Evolutionary conservation across 2,797 vertebrate genomes (phyloP), one percentile per base, ranked within the genome.

Genomic region (Sebastes itinus): DNA sequence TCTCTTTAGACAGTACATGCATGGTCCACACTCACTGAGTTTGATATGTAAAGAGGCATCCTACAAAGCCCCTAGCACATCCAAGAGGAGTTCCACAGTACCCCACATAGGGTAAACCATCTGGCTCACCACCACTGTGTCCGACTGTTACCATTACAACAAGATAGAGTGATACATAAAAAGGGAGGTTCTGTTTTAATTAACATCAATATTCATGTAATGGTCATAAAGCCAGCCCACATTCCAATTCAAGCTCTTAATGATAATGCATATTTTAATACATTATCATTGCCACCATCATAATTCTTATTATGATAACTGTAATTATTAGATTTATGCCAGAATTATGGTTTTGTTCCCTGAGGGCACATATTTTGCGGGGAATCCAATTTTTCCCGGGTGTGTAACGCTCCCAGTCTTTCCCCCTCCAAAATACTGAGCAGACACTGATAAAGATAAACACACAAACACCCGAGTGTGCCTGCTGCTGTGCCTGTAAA

Each of bases 261-360:
- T 89, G 87, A 89, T 94, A 94, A 95, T 95, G 90, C 95, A 95
- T 95, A 95, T 95, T 95, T 96, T 92, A 96, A 95, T 94, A 95
- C 91, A 94, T 96, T 95, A 95, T 94, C 91, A 94, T 94, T 94
- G 92, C 91, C 61, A 82, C 87, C 92, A 88, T 95, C 92, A 92
- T 94, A 94, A 93, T 89, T 95, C 93, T 92, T 94, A 93, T 95
- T 91, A 93, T 92, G 84, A 94, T 95, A 94, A 95, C 91, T 88
- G 77, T 93, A 95, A 95, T 96, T 94, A 95, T 94, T 87, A 90
- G 91, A 95, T 95, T 94, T 92, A 95, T 94, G 91, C 85, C 80
- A 73, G 79, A 93, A 94, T 95, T 94, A 94, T 94, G 91, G 87
- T 91, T 94, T 90, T 85, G 86, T 90, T 92, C 92, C 94, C 92